These are phyloP conservation scores for Gonatopus flavifemur DNA, from an alignment of 1,140 invertebrate species.

Conservation along the genomic window DNA sequence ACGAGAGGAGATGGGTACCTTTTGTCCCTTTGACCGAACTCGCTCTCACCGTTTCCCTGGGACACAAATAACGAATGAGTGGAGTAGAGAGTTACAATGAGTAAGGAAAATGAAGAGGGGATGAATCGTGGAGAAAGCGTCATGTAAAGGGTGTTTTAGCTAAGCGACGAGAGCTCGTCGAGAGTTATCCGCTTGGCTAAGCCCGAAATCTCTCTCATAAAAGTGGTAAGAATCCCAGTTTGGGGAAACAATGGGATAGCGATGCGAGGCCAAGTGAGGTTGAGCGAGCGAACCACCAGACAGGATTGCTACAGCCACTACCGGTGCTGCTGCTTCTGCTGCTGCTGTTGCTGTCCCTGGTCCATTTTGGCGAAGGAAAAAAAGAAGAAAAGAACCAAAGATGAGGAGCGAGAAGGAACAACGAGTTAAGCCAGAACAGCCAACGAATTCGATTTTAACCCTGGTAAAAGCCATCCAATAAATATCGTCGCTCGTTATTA, in stretches of 20 bases:
- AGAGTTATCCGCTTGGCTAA: conserved; percentile 46
- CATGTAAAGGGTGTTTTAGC: too few relatives aligned
- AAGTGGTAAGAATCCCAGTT: conserved; percentile 48
- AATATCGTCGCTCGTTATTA: conserved; percentile 55
- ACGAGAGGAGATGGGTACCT: too few relatives aligned
- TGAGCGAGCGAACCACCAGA: neutral
- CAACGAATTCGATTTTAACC: conserved; percentile 24
- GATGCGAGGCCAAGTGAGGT: conserved; percentile 1
- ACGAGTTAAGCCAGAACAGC: conserved; percentile 2
- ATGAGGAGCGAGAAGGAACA: neutral
- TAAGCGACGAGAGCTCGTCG: conserved; percentile 29
- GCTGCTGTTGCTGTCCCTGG: neutral
- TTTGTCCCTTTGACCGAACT: too few relatives aligned
- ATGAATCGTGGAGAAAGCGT: too few relatives aligned
- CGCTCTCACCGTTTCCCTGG: too few relatives aligned
- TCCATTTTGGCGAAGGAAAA: neutral
- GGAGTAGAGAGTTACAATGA: too few relatives aligned
- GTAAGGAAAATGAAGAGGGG: too few relatives aligned
- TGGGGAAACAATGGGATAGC: conserved; percentile 44
- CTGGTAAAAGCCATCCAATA: conserved; percentile 46
- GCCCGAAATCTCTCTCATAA: conserved; percentile 47
- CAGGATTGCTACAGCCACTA: too few relatives aligned
- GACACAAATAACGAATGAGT: too few relatives aligned
- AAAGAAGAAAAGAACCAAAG: neutral
- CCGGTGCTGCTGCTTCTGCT: neutral